phyloP scores from a whole-genome alignment of 2,797 vertebrate genomes.

The Paguma larvata region DNA sequence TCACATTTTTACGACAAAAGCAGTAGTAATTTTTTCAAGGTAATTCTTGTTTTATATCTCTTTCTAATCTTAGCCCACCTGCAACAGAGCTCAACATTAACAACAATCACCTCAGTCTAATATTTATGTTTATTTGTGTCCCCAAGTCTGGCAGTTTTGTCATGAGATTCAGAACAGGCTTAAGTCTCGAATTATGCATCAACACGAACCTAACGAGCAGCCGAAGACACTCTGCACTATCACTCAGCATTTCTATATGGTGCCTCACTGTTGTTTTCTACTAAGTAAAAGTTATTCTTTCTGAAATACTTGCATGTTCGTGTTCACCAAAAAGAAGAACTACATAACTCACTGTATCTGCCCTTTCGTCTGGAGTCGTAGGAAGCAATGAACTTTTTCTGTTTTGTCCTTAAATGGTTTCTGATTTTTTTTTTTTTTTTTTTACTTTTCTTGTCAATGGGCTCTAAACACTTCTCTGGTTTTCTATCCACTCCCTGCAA shows the following conservation, averaged over 20 bases:
- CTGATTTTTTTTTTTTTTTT: constrained; percentile 20
- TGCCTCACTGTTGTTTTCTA: not conserved
- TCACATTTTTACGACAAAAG: constrained; percentile 59
- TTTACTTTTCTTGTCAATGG: constrained; percentile 31
- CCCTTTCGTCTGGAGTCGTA: constrained; percentile 33
- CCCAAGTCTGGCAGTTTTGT: not conserved
- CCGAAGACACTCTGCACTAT: not conserved
- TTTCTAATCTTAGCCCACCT: constrained; percentile 7
- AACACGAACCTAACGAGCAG: not conserved
- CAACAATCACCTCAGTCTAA: not conserved
- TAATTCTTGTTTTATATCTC: constrained; percentile 33
- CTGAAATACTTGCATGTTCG: constrained; percentile 17
- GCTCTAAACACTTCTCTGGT: constrained; percentile 13
- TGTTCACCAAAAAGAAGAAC: constrained; percentile 39
- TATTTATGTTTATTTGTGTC: not conserved
- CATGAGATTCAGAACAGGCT: not conserved
- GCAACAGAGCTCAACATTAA: not conserved
- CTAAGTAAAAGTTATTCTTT: constrained; percentile 2
- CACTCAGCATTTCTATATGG: not conserved
- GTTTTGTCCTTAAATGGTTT: constrained; percentile 8
- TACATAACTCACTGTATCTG: not conserved
- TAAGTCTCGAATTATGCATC: not conserved
- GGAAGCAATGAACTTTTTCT: constrained; percentile 45
- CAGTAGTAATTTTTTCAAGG: not conserved
- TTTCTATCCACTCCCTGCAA: not conserved